Evolutionary conservation across 2,113 vertebrate species (phyloP).

Genomic region (Jaculus jaculus): DNA sequence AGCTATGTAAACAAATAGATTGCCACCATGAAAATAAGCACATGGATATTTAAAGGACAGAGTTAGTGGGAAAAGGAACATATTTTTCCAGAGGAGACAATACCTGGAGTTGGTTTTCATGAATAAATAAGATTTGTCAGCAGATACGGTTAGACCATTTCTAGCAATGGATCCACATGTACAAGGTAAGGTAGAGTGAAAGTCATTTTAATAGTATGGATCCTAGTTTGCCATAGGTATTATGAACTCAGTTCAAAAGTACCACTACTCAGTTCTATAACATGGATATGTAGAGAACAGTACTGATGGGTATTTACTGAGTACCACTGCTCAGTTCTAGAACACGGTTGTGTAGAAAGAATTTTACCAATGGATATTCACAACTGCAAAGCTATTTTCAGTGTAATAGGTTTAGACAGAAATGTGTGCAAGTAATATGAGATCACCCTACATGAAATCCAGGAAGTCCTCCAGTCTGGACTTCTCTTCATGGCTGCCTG

Average conservation of each 20-base stretch:
- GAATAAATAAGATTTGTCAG: constrained; percentile 2
- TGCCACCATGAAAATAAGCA: constrained; percentile 18
- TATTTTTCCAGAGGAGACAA: neutral
- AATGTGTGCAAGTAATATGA: neutral
- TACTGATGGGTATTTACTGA: neutral
- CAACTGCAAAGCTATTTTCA: neutral
- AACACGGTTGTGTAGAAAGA: neutral
- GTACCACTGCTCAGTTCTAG: neutral
- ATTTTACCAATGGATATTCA: neutral
- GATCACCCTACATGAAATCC: neutral
- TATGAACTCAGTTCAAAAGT: no score
- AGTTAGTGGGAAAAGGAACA: neutral
- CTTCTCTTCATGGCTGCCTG: neutral
- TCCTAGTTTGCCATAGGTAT: no score
- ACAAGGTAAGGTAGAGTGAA: neutral
- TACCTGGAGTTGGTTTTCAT: neutral
- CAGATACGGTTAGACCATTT: neutral
- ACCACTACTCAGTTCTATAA: neutral
- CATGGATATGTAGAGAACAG: neutral
- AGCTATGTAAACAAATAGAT: constrained; percentile 30
- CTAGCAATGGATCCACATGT: neutral
- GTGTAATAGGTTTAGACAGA: neutral
- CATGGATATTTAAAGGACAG: neutral
- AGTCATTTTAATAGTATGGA: neutral
- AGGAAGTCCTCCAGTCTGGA: neutral